Evolutionary conservation across 2,888 invertebrate genomes (phyloP).

Genomic region (Xanthia icteritia): DNA sequence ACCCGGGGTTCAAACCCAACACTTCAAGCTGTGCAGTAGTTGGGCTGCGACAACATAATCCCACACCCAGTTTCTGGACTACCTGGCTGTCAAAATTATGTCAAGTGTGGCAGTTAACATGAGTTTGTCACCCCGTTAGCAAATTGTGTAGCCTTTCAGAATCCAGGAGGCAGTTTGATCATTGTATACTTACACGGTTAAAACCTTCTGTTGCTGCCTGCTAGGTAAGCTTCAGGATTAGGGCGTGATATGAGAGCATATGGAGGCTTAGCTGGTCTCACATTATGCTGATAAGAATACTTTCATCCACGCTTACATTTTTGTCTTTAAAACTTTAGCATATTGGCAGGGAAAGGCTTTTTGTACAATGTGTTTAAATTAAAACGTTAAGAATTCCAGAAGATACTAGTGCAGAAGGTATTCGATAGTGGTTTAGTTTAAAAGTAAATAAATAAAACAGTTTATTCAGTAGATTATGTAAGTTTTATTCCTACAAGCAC

Average conservation of each 20-base stretch:
- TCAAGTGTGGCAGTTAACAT: neutral
- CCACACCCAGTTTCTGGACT: neutral
- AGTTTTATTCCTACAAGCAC: too few species aligned
- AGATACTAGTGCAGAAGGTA: neutral
- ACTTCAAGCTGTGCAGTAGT: neutral
- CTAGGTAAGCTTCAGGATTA: neutral
- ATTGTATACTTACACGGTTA: neutral
- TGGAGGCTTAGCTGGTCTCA: neutral
- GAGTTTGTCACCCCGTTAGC: neutral
- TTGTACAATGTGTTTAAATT: conserved; percentile 2
- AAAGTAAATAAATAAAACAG: too few species aligned
- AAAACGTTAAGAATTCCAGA: neutral
- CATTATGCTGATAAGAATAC: conserved; percentile 11
- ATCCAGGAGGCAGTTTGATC: neutral
- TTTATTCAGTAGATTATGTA: too few species aligned
- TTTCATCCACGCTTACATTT: neutral
- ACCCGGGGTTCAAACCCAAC: neutral
- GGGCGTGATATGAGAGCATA: neutral
- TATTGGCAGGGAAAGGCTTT: neutral
- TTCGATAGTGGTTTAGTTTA: too few species aligned
- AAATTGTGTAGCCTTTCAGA: neutral
- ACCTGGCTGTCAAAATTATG: neutral
- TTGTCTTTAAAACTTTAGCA: conserved; percentile 1
- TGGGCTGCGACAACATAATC: neutral
- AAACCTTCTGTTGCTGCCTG: neutral